Percentiles rank a stretch among this genome's conserved stretches.
Conservation (phyloP, 1,140 invertebrate species). For the Drosophila sechellia region DNA sequence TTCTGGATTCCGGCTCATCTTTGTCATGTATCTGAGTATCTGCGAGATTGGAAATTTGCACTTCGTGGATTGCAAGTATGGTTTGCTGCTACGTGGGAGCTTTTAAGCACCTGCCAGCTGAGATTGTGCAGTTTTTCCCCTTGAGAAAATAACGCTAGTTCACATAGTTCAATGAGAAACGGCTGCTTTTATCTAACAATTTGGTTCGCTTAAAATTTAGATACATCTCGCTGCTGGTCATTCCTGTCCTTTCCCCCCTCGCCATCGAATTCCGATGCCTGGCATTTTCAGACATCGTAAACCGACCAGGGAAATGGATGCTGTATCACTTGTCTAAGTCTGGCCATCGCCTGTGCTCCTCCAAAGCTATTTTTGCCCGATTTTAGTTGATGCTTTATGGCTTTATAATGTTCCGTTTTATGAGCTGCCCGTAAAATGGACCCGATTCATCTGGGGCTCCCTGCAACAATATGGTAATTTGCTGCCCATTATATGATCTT, state of each 20-base stretch:
- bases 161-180: conserved; percentile 15
- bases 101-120: conserved; percentile 63
- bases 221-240: conserved; percentile 9
- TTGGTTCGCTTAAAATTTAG: conserved; percentile 12
- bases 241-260: neutral
- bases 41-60: conserved; percentile 2
- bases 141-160: conserved; percentile 15
- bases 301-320: conserved; percentile 6
- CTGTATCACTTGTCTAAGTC: conserved; percentile 31
- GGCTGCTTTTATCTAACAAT: conserved; percentile 13
- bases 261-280: neutral
- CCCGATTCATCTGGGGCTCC: conserved; percentile 55
- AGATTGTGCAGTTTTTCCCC: conserved; percentile 53
- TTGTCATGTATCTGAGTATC: conserved; percentile 19
- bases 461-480: conserved; percentile 50
- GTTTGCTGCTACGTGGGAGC: conserved; percentile 22
- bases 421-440: conserved; percentile 65
- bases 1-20: neutral
- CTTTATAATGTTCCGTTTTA: conserved; percentile 77
- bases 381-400: conserved; percentile 76
- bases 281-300: conserved; percentile 24
- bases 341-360: conserved; percentile 8
- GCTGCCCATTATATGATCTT: conserved; percentile 30
- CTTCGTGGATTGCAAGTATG: conserved; percentile 15
- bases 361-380: conserved; percentile 59